Evolutionary conservation across 2,113 vertebrate species (phyloP), one percentile per base, ranked within the genome.

Genomic region (Mesembrinibis cayennensis): DNA sequence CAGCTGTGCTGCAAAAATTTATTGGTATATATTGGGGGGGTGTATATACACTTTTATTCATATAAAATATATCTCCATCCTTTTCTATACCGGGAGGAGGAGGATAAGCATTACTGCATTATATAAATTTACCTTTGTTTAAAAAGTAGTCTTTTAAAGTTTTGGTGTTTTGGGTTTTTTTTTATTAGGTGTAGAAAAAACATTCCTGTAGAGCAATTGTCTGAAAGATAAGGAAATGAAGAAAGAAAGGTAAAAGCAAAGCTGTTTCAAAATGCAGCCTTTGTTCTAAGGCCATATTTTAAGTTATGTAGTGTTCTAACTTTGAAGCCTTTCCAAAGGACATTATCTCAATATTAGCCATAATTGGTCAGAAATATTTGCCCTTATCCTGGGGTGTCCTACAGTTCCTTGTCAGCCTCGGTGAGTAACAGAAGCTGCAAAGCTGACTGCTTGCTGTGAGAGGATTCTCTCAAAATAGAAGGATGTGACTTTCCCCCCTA

Each of bases 401-500:
- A 4, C 58, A 55, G 71, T 70, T 82, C 34, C 50, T 81, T 90
- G 71, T 86, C 84, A 94, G 49, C 30, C 53, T 66, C 5, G 0
- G 52, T 73, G 85, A 76, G 15, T 38, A 83, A 40, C 67, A 83
- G 79, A 65, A 86, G 76, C 58, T 86, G 45, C 50, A 86, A 93
- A 88, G 85, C 62, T 94, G 86, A 78, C 67, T 52, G 66, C 70
- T 92, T 36, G 30, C 79, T 80, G 42, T 44, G 76, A 87, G 59
- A 61, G 66, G 78, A 85, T 95, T 95, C 90, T 87, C 90, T 96
- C 59, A 82, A 76, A 88, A 87, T 38, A 93, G 87, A 62, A 93
- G 44, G 82, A 69, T 66, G 72, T 55, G 74, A 58, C n/a, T 80
- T 53, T 52, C 63, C 67, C 58, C 30, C 79, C 21, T 34, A 27